A percentile compares a stretch with the other conserved stretches of the same genome.
Evolutionary conservation across 2,113 vertebrate genomes (phyloP).

Genomic region (Paradoxurus hermaphroditus): DNA sequence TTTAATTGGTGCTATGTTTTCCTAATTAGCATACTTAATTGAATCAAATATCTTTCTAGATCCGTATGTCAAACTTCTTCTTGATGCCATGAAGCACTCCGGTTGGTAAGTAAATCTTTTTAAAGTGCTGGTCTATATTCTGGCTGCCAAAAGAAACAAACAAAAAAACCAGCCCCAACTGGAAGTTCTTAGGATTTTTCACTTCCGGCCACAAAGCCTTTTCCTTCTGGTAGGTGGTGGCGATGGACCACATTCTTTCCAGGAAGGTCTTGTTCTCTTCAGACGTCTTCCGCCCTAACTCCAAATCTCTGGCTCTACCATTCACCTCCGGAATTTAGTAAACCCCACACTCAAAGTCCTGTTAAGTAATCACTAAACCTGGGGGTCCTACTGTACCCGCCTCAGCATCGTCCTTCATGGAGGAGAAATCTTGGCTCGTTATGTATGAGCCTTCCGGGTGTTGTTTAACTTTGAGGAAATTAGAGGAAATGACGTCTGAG

Average conservation of each 20-base stretch:
- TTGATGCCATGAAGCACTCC: slow-evolving; percentile 93
- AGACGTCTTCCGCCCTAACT: background rate
- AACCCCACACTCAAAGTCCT: background rate
- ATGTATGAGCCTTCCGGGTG: background rate
- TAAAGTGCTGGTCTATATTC: background rate
- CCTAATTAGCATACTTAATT: slow-evolving; percentile 57
- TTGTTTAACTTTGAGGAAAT: background rate
- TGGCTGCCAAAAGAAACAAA: background rate
- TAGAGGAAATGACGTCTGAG: background rate
- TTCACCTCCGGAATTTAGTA: background rate
- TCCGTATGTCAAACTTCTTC: slow-evolving; percentile 94
- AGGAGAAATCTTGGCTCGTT: background rate
- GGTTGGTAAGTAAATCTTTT: slow-evolving; percentile 90
- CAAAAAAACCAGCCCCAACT: background rate
- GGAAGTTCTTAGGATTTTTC: background rate
- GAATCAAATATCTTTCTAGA: slow-evolving; percentile 83
- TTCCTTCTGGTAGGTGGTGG: background rate
- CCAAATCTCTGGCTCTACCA: background rate
- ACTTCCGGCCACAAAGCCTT: background rate
- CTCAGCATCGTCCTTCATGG: background rate
- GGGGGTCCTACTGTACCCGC: background rate
- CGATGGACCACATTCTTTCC: background rate
- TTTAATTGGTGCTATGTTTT: slow-evolving; percentile 39
- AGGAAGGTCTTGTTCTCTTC: background rate
- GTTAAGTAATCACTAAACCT: background rate